Evolutionary conservation across 2,113 vertebrate genomes (phyloP).

Genomic region (Ascaphus truei): DNA sequence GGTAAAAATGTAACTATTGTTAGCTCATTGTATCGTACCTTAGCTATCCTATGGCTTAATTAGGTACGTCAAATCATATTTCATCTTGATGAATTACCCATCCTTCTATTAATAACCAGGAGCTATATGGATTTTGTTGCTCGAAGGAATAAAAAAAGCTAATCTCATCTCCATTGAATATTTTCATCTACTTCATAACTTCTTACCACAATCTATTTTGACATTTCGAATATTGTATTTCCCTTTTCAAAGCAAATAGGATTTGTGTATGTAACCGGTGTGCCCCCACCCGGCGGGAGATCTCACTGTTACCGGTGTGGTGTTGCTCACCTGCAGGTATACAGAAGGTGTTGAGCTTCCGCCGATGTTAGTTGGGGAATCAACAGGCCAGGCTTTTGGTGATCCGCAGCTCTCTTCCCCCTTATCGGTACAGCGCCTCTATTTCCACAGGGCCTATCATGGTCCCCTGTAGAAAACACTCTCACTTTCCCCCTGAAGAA

Average conservation of each 20-base stretch:
- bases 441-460: too few relatives aligned
- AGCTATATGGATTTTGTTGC: constrained; percentile 9
- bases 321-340: too few relatives aligned
- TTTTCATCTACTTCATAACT: constrained; percentile 1
- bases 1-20: constrained; percentile 5
- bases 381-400: too few relatives aligned
- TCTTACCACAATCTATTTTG: constrained; percentile 6
- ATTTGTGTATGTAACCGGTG: constrained; percentile 16
- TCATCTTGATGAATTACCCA: neutral
- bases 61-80: constrained; percentile 9
- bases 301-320: too few relatives aligned
- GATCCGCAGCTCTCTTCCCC: too few relatives aligned
- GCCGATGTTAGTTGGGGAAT: too few relatives aligned
- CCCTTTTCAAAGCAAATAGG: neutral
- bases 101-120: constrained; percentile 9
- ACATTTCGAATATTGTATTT: constrained; percentile 22
- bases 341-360: too few relatives aligned
- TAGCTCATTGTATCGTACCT: neutral
- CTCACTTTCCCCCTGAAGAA: too few relatives aligned
- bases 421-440: too few relatives aligned
- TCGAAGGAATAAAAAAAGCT: neutral
- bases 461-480: too few relatives aligned
- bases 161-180: constrained; percentile 5
- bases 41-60: neutral
- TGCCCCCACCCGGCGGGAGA: too few relatives aligned